These are phyloP conservation scores for Corythoichthys intestinalis DNA, from an alignment of 2,113 vertebrate species.

Conservation along the genomic window DNA sequence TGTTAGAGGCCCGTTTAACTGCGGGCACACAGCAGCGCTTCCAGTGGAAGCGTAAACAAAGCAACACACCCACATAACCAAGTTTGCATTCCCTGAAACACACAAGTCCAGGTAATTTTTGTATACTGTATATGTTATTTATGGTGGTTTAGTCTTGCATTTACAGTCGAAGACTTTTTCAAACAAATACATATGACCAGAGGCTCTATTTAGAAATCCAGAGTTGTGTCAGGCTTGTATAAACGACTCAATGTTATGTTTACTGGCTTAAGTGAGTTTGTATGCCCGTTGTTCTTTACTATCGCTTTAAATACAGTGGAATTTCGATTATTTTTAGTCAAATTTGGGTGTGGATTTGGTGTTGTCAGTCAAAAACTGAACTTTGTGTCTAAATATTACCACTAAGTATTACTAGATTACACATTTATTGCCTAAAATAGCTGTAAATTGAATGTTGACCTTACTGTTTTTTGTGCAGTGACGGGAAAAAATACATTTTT, in stretches of 20 bases:
- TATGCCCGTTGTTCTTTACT: too few species aligned
- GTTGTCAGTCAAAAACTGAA: too few species aligned
- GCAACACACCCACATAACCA: constrained; percentile 7
- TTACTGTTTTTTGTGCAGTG: too few species aligned
- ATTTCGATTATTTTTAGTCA: too few species aligned
- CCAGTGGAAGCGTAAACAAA: constrained; percentile 35
- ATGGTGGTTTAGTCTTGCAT: background rate
- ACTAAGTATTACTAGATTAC: too few species aligned
- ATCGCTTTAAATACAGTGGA: too few species aligned
- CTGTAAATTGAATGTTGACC: background rate
- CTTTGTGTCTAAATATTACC: too few species aligned
- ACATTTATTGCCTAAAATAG: background rate
- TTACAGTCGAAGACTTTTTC: background rate
- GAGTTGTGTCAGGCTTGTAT: too few species aligned
- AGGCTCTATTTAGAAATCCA: background rate
- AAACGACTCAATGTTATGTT: too few species aligned
- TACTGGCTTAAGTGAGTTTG: too few species aligned
- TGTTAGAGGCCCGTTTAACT: constrained; percentile 28
- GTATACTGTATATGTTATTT: background rate
- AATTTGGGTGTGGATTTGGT: too few species aligned
- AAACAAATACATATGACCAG: background rate
- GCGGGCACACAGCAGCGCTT: constrained; percentile 31
- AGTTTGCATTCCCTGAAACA: background rate
- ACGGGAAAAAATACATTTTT: too few species aligned
- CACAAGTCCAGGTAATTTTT: background rate